Base-by-base conservation (phyloP, 2,888 invertebrate species). In the Amaurobius ferox region DNA sequence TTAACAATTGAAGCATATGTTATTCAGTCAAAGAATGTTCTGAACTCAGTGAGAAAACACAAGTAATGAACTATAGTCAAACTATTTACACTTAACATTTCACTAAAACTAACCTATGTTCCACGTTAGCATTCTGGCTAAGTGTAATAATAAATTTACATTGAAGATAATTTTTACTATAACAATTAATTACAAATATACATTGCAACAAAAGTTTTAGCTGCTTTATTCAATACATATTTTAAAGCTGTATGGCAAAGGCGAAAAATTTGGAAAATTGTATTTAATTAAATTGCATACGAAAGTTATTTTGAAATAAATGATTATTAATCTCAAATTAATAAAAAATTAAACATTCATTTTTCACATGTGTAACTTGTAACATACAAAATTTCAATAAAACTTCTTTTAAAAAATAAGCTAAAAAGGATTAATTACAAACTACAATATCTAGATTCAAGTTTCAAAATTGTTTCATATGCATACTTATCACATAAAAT, bases 141-240 rank as follows among this genome's bases (percentile, higher is more conserved):
- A 9, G 44, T 44, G n/a, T 44, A 44, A 55, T 55, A n/a, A 55
- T 55, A 55, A 55, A 55, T 55, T 19, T 55, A 55, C 55, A 55
- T 23, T 55, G 23, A 55, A 55, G 55, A 55, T 55, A 55, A 44
- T 16, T 55, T 55, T 55, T 23, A 55, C 55, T 55, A 55, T 55
- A 5, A 55, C 55, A 55, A 23, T n/a, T 16, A 55, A 19, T 55
- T 55, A 55, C 55, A 55, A 55, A 55, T 55, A 55, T 55, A 55
- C 55, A 55, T 55, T 55, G 55, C 19, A 55, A 55, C 19, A 23
- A 23, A 55, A 55, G 16, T 5, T 44, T 44, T 44, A 55, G 55
- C 55, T 55, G 55, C 55, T 55, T 23, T 23, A 55, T 55, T 55
- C 55, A 55, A 44, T 44, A 44, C 2, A 44, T 44, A 1, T 9